Base-by-base conservation (phyloP, 2,113 vertebrate genomes). In the Centropus unirufus region DNA sequence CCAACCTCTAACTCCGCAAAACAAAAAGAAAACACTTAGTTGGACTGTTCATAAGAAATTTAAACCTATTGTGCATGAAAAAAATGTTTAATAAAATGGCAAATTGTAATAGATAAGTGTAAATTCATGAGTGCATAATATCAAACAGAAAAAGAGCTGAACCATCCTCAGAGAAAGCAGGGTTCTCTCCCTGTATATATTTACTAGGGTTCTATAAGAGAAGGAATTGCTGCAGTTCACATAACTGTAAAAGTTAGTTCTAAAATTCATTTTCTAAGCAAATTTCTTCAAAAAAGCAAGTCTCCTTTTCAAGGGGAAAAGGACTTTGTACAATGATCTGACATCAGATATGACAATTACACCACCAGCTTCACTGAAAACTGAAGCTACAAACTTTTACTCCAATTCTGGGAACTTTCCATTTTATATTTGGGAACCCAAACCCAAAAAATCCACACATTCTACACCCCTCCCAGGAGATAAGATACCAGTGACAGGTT, bases 81-180 rank as follows among this genome's bases (percentile, higher is more conserved):
- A 96, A 92, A 97, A 97, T 77, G 95, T 95, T 97, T 97, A 98
- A 98, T 96, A 98, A 98, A 98, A 98, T 98, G 98, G 98, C 97
- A 98, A 98, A 97, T 97, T 97, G 97, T 96, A 98, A 97, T 95
- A 97, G 97, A 47, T 95, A 98, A 97, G 97, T 97, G 96, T 97
- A 97, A 98, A 98, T 97, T 94, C 92, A 95, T 98, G 96, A 98
- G 90, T 97, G 96, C 96, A 93, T 98, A 98, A 98, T 97, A 98
- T 90, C 97, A 97, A 98, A 98, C 91, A 96, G 94, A 97, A 97
- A 91, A 91, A 93, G 93, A 98, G 97, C 98, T 98, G 98, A 98
- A 98, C 98, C 98, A 98, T 97, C 95, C 94, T 96, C 97, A 98
- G 98, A 98, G 98, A 98, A 98, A 98, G 92, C 92, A 97, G 96